Percentiles rank a stretch among this genome's conserved stretches.
Conservation (phyloP, 2,888 invertebrate species). For the Eilema sororculum region DNA sequence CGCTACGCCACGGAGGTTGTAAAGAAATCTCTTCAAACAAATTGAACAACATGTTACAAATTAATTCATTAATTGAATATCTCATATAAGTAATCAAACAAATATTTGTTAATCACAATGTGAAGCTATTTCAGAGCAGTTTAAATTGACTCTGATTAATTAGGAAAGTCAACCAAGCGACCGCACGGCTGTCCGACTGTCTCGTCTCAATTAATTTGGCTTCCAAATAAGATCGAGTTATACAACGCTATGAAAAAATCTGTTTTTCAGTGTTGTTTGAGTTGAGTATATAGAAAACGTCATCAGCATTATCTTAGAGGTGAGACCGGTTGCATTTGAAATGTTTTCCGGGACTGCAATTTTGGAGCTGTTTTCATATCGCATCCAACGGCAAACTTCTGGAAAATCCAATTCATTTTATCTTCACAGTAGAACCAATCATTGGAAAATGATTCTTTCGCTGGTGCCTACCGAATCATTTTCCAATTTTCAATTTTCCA, state of each 20-base stretch:
- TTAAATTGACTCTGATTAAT: constrained; percentile 18
- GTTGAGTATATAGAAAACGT: background rate
- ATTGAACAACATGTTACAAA: background rate
- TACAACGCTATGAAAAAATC: background rate
- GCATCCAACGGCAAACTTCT: too few species aligned
- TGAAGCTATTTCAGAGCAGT: constrained; percentile 12
- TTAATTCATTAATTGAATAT: background rate
- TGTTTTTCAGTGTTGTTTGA: background rate
- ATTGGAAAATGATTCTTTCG: too few species aligned
- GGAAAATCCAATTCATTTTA: too few species aligned
- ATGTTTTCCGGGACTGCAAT: too few species aligned
- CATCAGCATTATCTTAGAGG: too few species aligned
- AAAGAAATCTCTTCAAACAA: background rate
- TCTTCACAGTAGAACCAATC: too few species aligned
- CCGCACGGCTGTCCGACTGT: constrained; percentile 6
- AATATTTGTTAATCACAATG: constrained; percentile 5
- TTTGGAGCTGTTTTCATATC: too few species aligned
- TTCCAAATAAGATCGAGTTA: constrained; percentile 12
- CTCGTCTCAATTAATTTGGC: constrained; percentile 17
- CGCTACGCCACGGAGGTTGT: too few species aligned
- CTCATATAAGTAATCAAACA: constrained; percentile 1
- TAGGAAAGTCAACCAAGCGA: constrained; percentile 6
- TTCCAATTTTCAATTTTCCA: too few species aligned
- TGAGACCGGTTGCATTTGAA: too few species aligned
- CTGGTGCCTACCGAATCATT: too few species aligned